Percentiles rank a stretch among this genome's conserved stretches.
Conservation (phyloP, 2,113 vertebrate species). For the Dolichallabes microphthalmus region DNA sequence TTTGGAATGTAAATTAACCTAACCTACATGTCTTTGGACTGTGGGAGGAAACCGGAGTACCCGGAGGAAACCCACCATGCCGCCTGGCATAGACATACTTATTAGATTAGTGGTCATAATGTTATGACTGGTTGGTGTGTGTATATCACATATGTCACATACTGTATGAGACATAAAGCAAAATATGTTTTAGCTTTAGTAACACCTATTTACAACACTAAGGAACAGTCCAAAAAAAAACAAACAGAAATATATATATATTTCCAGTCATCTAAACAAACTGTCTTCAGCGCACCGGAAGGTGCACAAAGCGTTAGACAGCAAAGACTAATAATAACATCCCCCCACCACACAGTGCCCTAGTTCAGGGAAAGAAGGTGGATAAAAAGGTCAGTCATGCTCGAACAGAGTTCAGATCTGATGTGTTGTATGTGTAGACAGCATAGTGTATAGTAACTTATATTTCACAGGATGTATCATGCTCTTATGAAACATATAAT, state of each 20-base stretch:
- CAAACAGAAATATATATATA: not conserved
- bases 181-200: not conserved
- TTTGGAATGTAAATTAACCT: too few relatives aligned
- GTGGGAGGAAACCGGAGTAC: too few relatives aligned
- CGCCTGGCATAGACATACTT: too few relatives aligned
- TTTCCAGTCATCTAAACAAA: not conserved
- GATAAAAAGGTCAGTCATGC: slow-evolving; percentile 8
- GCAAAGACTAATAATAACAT: slow-evolving; percentile 9
- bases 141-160: too few relatives aligned
- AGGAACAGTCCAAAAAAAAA: not conserved
- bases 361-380: not conserved
- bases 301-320: not conserved
- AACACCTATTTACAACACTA: not conserved
- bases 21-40: too few relatives aligned
- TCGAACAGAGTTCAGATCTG: not conserved
- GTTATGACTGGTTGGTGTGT: too few relatives aligned
- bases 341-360: slow-evolving; percentile 5
- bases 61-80: too few relatives aligned
- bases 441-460: not conserved
- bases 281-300: not conserved
- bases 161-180: not conserved
- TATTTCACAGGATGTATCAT: not conserved
- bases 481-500: not conserved
- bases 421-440: not conserved
- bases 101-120: too few relatives aligned